phyloP scores from a whole-genome alignment of 2,888 invertebrate genomes.

The Rhorus exstirpatorius region DNA sequence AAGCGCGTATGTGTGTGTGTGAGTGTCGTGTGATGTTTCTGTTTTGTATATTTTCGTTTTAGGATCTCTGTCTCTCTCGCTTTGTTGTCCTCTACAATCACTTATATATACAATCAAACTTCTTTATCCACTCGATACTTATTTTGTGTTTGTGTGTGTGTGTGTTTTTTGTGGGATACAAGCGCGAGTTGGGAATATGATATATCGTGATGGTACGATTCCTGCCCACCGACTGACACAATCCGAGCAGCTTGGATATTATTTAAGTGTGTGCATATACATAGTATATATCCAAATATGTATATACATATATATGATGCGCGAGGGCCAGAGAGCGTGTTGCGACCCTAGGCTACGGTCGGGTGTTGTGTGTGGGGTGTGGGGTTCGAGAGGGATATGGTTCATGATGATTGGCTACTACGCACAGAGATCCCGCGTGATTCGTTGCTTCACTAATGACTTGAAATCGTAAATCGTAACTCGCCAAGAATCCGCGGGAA shows the following conservation, averaged over 20 bases:
- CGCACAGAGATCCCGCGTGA: conserved; percentile 1
- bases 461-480: conserved; percentile 1
- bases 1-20: conserved; percentile 10
- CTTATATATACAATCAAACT: conserved; percentile 32
- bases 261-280: conserved; percentile 34
- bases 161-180: conserved; percentile 38
- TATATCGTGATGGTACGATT: conserved; percentile 70
- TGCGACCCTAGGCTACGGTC: conserved; percentile 26
- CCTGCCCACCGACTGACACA: conserved; percentile 74
- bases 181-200: conserved; percentile 39
- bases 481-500: conserved; percentile 7
- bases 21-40: no score
- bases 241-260: conserved; percentile 42
- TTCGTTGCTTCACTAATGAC: conserved; percentile 18
- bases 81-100: conserved; percentile 27
- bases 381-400: neutral
- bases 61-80: conserved; percentile 24
- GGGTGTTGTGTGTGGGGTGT: conserved; percentile 2
- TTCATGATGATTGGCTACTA: conserved; percentile 5
- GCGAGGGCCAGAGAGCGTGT: conserved; percentile 48
- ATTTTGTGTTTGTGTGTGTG: conserved; percentile 25
- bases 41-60: conserved; percentile 43
- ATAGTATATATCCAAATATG: neutral
- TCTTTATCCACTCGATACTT: conserved; percentile 49
- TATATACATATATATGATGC: neutral